Evolutionary conservation across 2,113 vertebrate species (phyloP), one percentile per base, ranked within the genome.

Genomic region (Sander lucioperca): DNA sequence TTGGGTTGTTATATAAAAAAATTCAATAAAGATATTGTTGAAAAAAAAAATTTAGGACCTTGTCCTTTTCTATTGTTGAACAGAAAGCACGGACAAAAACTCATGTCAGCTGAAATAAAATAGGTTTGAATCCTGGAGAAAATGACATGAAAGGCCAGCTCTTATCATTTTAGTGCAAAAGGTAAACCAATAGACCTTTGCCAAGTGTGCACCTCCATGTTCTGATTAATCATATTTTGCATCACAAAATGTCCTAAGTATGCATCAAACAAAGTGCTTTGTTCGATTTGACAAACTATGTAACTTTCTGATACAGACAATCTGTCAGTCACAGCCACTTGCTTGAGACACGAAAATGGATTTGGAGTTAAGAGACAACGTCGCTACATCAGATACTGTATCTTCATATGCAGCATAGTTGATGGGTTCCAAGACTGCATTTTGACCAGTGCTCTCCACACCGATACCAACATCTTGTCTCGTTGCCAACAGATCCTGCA

Each of bases 21-120:
- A n/a, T n/a, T n/a, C n/a, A n/a, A n/a, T n/a, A n/a, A n/a, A n/a
- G n/a, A n/a, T n/a, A n/a, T n/a, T n/a, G n/a, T n/a, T n/a, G n/a
- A n/a, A n/a, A n/a, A n/a, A n/a, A n/a, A n/a, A n/a, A n/a, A n/a
- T n/a, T n/a, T n/a, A n/a, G 25, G 25, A 25, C 25, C 12, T 63
- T 71, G 48, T 56, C 33, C 1, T 80, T 56, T 65, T 39, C 6
- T 39, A 59, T 74, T 63, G 18, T 63, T 11, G 62, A 82, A 70
- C 4, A 39, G 3, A 50, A 58, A 43, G 12, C 16, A 33, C 50
- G 10, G 14, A 83, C 11, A n/a, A 23, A 71, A 48, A 19, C 8
- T 39, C 19, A 69, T 30, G n/a, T 39, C 50, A 45, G n/a, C n/a
- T 53, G n/a, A 27, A 25, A 53, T 45, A 30, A 53, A 62, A 59